Evolutionary conservation across 2,113 vertebrate genomes (phyloP).

Genomic region (Pollachius pollachius): DNA sequence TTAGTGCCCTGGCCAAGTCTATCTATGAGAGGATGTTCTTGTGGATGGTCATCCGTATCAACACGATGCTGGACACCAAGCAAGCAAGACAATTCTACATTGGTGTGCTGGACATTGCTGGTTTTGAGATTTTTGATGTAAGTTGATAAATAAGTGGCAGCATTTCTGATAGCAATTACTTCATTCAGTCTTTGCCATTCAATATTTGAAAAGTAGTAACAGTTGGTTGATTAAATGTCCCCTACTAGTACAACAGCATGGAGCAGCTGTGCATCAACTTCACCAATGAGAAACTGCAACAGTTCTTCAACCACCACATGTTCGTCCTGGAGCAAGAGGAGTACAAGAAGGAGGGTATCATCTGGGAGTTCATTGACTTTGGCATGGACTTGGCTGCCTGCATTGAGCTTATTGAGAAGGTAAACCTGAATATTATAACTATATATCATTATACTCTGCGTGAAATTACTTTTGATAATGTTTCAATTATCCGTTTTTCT

Average conservation of each 20-base stretch:
- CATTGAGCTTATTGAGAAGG: slow-evolving; percentile 88
- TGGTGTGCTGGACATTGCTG: slow-evolving; percentile 58
- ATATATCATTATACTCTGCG: neutral
- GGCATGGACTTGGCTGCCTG: slow-evolving; percentile 88
- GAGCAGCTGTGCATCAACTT: slow-evolving; percentile 86
- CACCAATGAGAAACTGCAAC: slow-evolving; percentile 86
- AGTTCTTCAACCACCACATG: slow-evolving; percentile 83
- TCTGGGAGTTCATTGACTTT: slow-evolving; percentile 86
- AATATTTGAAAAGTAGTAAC: too few species aligned
- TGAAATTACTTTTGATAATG: too few species aligned
- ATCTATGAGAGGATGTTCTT: neutral
- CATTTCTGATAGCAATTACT: too few species aligned
- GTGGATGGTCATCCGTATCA: too few species aligned
- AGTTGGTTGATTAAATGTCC: too few species aligned
- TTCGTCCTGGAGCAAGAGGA: slow-evolving; percentile 86
- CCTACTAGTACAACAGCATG: slow-evolving; percentile 69
- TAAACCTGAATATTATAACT: slow-evolving; percentile 35
- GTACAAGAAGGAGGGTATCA: slow-evolving; percentile 82
- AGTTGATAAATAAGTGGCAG: neutral
- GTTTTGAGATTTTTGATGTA: slow-evolving; percentile 70
- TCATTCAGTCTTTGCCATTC: too few species aligned
- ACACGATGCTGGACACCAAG: neutral
- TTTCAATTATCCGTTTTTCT: too few species aligned
- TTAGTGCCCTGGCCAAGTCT: neutral
- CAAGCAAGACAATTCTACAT: slow-evolving; percentile 21